Evolutionary conservation across 2,797 vertebrate species (phyloP).

Genomic region (Rousettus madagascariensis): DNA sequence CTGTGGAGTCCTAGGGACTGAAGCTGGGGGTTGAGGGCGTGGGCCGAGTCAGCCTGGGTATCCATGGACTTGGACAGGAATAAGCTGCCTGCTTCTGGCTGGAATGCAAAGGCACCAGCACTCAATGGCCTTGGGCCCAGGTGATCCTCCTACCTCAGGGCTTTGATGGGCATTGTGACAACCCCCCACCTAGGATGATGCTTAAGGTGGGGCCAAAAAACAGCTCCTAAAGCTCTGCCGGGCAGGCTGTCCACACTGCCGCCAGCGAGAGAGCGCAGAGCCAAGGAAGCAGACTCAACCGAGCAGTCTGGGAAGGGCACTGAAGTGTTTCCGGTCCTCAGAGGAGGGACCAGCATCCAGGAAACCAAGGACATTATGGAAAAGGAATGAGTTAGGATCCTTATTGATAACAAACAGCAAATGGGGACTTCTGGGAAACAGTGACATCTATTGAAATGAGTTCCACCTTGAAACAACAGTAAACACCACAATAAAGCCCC

Average conservation of each 20-base stretch:
- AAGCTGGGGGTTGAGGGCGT: background rate
- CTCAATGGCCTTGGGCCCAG: background rate
- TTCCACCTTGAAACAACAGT: background rate
- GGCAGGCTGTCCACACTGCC: background rate
- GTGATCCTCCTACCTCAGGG: background rate
- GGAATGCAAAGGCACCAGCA: background rate
- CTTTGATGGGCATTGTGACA: background rate
- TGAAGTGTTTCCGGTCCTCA: background rate
- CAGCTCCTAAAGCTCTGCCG: background rate
- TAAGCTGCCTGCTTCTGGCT: background rate
- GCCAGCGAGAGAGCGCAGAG: background rate
- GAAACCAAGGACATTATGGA: background rate
- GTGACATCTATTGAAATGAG: background rate
- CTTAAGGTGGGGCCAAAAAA: background rate
- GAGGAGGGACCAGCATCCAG: background rate
- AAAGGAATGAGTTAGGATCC: background rate
- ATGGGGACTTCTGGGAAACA: background rate
- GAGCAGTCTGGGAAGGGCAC: background rate
- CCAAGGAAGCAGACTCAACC: background rate
- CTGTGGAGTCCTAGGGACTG: background rate
- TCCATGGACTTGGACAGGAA: background rate
- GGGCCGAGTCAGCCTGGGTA: background rate
- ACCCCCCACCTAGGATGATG: background rate
- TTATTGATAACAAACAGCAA: background rate
- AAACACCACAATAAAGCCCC: background rate